Evolutionary conservation across 2,888 invertebrate species (phyloP).

Genomic region (Pomacea canaliculata): DNA sequence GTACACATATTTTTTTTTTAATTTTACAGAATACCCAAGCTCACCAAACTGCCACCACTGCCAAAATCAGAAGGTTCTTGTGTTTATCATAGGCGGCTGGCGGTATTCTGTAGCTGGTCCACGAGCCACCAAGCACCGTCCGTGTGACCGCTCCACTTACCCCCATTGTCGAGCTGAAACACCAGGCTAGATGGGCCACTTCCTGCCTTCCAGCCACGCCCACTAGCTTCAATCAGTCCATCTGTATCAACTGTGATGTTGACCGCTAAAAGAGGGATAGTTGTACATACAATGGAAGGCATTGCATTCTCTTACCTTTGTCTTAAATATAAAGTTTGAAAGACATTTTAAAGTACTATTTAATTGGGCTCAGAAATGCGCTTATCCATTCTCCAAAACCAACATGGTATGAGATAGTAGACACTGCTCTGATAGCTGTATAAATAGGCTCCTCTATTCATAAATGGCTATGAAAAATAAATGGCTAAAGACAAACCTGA

Average conservation of each 20-base stretch:
- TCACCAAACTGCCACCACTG: conserved; percentile 44
- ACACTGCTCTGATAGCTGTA: too few relatives aligned
- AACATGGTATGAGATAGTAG: too few relatives aligned
- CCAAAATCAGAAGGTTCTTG: conserved; percentile 43
- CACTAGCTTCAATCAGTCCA: conserved; percentile 45
- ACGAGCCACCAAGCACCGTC: conserved; percentile 51
- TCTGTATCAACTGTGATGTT: conserved; percentile 53
- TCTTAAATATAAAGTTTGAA: not conserved
- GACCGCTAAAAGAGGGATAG: conserved; percentile 39
- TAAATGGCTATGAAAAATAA: too few relatives aligned
- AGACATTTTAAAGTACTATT: too few relatives aligned
- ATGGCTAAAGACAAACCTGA: conserved; percentile 32
- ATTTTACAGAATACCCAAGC: not conserved
- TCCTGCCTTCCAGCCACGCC: conserved; percentile 41
- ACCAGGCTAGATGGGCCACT: conserved; percentile 42
- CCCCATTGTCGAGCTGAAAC: conserved; percentile 32
- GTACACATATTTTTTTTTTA: too few relatives aligned
- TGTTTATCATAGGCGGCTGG: conserved; percentile 42
- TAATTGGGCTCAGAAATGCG: too few relatives aligned
- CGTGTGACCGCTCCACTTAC: conserved; percentile 53
- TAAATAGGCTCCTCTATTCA: too few relatives aligned
- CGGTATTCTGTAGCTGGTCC: conserved; percentile 31
- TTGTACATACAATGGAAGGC: not conserved
- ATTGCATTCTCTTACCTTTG: not conserved
- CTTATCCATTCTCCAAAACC: too few relatives aligned